phyloP scores from a whole-genome alignment of 1,140 invertebrate species.

The Stegodyphus dumicola region DNA sequence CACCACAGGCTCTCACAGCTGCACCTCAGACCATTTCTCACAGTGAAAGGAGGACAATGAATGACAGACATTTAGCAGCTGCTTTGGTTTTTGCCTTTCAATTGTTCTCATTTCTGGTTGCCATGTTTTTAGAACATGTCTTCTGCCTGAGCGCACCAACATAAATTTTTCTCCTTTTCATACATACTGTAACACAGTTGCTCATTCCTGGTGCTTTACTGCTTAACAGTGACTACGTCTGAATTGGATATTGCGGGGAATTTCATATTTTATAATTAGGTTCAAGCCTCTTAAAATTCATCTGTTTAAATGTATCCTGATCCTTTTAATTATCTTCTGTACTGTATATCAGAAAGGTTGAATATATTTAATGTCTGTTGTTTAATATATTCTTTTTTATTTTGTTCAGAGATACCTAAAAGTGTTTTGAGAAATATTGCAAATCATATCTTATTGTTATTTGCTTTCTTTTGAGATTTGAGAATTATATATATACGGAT shows the following conservation, averaged over 20 bases:
- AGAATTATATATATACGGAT: conserved; percentile 8
- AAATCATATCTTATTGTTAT: neutral
- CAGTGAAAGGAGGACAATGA: conserved; percentile 70
- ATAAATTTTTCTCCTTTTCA: neutral
- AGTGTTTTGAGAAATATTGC: neutral
- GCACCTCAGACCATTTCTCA: conserved; percentile 38
- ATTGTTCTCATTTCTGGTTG: conserved; percentile 75
- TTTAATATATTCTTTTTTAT: neutral
- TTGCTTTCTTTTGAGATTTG: conserved; percentile 9
- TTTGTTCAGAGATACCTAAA: neutral
- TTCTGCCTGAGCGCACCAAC: conserved; percentile 63
- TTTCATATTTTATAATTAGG: neutral
- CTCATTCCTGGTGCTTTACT: conserved; percentile 49
- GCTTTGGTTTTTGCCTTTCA: conserved; percentile 74
- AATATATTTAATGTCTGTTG: too few species aligned
- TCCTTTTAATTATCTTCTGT: too few species aligned
- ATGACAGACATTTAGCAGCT: conserved; percentile 75
- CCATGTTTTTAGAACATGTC: conserved; percentile 72
- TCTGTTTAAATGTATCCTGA: too few species aligned
- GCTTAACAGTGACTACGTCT: neutral
- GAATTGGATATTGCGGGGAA: too few species aligned
- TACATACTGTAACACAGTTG: neutral
- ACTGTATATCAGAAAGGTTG: too few species aligned
- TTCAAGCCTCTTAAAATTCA: too few species aligned
- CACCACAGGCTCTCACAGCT: conserved; percentile 61